Percentiles rank a stretch among this genome's conserved stretches.
phyloP scores from a whole-genome alignment of 2,888 invertebrate species.

The Dendrolimus pini region DNA sequence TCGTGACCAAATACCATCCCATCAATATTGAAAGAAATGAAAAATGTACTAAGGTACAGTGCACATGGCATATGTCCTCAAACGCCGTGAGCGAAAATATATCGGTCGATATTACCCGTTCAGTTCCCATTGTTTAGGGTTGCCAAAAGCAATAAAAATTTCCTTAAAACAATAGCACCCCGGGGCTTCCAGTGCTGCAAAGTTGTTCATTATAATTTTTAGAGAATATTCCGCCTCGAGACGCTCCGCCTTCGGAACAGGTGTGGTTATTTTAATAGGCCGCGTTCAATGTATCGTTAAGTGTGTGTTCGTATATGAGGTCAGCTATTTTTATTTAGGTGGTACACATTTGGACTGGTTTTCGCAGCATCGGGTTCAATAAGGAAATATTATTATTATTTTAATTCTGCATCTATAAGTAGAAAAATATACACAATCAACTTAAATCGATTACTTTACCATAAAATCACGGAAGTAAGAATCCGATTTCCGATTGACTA shows the following conservation, averaged over 20 bases:
- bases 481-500: too few species aligned
- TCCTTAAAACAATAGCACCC: constrained; percentile 73
- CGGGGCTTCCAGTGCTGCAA: constrained; percentile 59
- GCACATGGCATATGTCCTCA: constrained; percentile 4
- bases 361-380: background rate
- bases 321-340: constrained; percentile 8
- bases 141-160: constrained; percentile 70
- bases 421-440: too few species aligned
- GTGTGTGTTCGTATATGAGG: constrained; percentile 16
- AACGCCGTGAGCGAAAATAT: constrained; percentile 12
- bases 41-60: constrained; percentile 13
- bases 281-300: constrained; percentile 8
- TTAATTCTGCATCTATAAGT: too few species aligned
- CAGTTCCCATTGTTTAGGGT: constrained; percentile 67
- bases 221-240: constrained; percentile 57
- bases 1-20: too few species aligned
- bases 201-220: constrained; percentile 70
- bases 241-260: constrained; percentile 58
- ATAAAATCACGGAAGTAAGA: too few species aligned
- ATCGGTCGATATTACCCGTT: constrained; percentile 51
- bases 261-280: constrained; percentile 45
- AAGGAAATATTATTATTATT: too few species aligned
- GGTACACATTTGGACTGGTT: constrained; percentile 6
- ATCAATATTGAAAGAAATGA: too few species aligned
- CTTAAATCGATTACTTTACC: too few species aligned